Conservation (phyloP, 2,113 vertebrate species). For the Strix aluco region DNA sequence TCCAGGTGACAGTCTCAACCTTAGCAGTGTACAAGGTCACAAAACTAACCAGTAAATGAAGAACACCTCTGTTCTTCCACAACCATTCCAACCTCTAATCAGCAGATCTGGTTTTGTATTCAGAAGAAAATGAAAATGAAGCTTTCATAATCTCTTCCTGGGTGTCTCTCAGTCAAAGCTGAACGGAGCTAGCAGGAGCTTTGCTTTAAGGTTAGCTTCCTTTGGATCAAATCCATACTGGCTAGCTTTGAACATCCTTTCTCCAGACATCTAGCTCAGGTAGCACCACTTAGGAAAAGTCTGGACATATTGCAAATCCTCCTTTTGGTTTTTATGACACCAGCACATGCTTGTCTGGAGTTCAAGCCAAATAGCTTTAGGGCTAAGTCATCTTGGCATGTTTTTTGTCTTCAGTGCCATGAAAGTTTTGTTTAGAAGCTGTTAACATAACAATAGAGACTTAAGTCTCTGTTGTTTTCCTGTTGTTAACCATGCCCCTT, state of each 20-base stretch:
- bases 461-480: background rate
- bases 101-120: background rate
- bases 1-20: background rate
- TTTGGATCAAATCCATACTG: background rate
- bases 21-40: background rate
- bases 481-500: background rate
- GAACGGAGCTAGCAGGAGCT: background rate
- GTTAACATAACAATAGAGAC: background rate
- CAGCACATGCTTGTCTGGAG: background rate
- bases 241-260: background rate
- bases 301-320: background rate
- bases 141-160: background rate
- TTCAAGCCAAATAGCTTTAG: background rate
- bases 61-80: background rate
- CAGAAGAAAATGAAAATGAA: background rate
- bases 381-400: background rate
- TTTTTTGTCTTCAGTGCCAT: background rate
- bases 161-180: background rate
- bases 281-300: background rate
- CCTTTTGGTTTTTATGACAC: background rate
- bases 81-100: background rate
- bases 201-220: background rate
- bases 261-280: background rate
- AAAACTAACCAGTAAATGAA: background rate
- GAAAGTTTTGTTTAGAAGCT: background rate